phyloP scores from a whole-genome alignment of 2,113 vertebrate genomes.

The Hyla sarda region DNA sequence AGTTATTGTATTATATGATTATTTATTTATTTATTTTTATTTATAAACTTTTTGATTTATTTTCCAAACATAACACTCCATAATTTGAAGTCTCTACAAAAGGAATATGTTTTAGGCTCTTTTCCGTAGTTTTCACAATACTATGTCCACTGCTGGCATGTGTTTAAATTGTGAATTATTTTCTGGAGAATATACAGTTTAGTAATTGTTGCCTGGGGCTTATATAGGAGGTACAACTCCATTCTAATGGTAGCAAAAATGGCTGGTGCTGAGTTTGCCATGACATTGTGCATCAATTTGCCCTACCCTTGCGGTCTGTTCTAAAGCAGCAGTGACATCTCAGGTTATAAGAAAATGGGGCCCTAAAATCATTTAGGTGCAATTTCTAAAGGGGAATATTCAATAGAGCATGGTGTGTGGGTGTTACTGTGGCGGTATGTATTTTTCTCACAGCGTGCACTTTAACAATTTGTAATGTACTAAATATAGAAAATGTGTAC shows the following conservation, averaged over 20 bases:
- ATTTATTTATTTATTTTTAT: conserved; percentile 6
- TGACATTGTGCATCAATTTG: conserved; percentile 42
- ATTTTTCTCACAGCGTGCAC: conserved; percentile 30
- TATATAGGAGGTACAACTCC: conserved; percentile 1
- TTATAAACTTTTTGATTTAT: not conserved
- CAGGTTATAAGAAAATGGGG: conserved; percentile 45
- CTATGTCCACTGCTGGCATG: not conserved
- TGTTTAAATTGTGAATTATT: conserved; percentile 23
- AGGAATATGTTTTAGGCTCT: not conserved
- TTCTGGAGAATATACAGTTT: conserved; percentile 43
- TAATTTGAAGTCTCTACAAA: not conserved
- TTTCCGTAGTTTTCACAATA: conserved; percentile 21
- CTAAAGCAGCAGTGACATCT: conserved; percentile 45
- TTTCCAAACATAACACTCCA: not conserved
- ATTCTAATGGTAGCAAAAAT: conserved; percentile 20
- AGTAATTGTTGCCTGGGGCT: conserved; percentile 40
- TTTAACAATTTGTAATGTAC: conserved; percentile 15
- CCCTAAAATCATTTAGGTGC: conserved; percentile 35
- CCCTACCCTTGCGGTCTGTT: conserved; percentile 15
- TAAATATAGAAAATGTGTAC: conserved; percentile 13
- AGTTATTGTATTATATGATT: not conserved
- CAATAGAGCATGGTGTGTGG: conserved; percentile 33
- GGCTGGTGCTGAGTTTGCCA: conserved; percentile 22
- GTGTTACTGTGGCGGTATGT: conserved; percentile 11
- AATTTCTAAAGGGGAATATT: conserved; percentile 21